Conservation (phyloP, 2,113 vertebrate species). For the Sarotherodon lohbergeri region DNA sequence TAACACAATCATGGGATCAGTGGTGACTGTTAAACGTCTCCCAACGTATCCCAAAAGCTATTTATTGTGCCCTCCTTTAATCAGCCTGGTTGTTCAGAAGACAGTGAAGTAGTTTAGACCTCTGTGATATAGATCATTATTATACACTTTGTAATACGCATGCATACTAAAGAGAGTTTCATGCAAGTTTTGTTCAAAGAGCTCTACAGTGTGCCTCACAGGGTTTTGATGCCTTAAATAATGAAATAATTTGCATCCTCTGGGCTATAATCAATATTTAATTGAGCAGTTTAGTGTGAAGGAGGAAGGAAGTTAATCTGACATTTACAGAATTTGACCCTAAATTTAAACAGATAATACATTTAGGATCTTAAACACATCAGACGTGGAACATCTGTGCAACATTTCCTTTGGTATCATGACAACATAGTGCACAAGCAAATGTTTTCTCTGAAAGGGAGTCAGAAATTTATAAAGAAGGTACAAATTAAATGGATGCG, state of each 20-base stretch:
- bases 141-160: neutral
- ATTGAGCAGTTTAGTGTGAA: neutral
- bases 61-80: neutral
- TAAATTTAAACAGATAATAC: neutral
- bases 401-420: neutral
- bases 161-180: neutral
- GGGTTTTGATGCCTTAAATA: neutral
- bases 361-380: neutral
- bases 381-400: neutral
- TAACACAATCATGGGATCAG: rapidly evolving
- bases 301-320: neutral
- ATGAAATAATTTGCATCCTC: neutral
- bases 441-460: neutral
- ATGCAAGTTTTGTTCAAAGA: neutral
- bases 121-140: neutral
- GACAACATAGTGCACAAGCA: neutral
- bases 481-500: neutral
- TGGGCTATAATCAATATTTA: constrained; percentile 17
- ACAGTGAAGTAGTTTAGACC: neutral
- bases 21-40: neutral
- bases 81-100: neutral
- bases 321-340: neutral
- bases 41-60: rapidly evolving
- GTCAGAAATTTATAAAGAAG: neutral
- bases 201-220: neutral